A percentile compares a stretch with the other conserved stretches of the same genome.
phyloP scores from a whole-genome alignment of 2,113 vertebrate genomes.

The Leptocoma aspasia region DNA sequence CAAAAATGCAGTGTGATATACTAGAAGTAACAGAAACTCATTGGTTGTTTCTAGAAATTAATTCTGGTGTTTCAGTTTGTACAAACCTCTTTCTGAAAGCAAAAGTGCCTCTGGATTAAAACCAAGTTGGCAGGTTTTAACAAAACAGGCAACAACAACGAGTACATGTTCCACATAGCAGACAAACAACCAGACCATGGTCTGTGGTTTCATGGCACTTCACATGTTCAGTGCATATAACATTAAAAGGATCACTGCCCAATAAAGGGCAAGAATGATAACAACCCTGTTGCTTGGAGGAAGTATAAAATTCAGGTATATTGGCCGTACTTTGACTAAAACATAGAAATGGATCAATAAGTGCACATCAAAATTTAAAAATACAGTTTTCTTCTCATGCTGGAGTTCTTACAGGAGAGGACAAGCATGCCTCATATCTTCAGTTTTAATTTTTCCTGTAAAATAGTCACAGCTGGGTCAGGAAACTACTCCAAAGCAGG shows the following conservation, averaged over 20 bases:
- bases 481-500: neutral
- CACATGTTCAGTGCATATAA: neutral
- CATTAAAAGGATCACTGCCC: neutral
- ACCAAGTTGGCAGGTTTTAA: neutral
- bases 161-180: neutral
- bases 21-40: neutral
- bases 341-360: neutral
- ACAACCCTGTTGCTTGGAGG: neutral
- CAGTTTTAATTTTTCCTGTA: neutral
- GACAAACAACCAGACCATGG: neutral
- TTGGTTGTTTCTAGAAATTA: neutral
- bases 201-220: neutral
- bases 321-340: neutral
- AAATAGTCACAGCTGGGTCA: neutral
- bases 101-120: neutral
- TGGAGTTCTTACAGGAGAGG: neutral
- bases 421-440: neutral
- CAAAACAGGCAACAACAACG: neutral
- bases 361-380: neutral
- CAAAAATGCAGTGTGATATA: neutral
- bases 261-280: neutral
- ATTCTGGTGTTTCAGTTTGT: neutral
- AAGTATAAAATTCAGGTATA: neutral
- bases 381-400: neutral
- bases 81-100: neutral